Percentiles rank a stretch among this genome's conserved stretches.
Conservation (phyloP, 2,113 vertebrate species). For the Quiscalus mexicanus region DNA sequence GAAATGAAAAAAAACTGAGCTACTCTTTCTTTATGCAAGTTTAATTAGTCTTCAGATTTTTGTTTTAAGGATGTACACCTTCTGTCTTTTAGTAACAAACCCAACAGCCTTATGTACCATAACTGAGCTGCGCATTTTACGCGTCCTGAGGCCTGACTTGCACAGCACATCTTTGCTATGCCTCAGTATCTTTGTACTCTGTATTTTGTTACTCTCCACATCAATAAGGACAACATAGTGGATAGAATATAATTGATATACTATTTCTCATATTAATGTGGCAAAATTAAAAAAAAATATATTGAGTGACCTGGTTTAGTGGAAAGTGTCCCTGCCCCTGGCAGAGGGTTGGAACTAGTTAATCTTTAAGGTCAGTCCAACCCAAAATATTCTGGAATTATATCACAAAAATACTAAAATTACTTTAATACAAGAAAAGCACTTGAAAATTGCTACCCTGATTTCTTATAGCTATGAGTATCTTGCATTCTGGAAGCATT, state of each 20-base stretch:
- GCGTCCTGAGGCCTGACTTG: rapidly evolving
- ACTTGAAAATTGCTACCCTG: background rate
- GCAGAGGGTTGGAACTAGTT: background rate
- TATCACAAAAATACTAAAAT: background rate
- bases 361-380: background rate
- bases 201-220: background rate
- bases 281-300: background rate
- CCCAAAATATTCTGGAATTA: background rate
- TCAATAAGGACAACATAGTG: background rate
- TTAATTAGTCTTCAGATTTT: background rate
- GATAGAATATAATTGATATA: background rate
- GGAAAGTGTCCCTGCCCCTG: background rate
- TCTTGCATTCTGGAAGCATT: background rate
- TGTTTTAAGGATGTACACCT: background rate
- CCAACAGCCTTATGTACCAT: background rate
- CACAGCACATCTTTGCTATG: background rate
- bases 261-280: background rate
- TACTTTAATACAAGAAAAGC: background rate
- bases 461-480: background rate
- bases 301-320: background rate
- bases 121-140: background rate
- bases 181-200: background rate
- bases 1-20: background rate
- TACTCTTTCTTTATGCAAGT: background rate
- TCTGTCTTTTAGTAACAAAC: background rate